These are phyloP conservation scores for Pecten maximus DNA, from an alignment of 2,888 invertebrate genomes.

Conservation along the genomic window DNA sequence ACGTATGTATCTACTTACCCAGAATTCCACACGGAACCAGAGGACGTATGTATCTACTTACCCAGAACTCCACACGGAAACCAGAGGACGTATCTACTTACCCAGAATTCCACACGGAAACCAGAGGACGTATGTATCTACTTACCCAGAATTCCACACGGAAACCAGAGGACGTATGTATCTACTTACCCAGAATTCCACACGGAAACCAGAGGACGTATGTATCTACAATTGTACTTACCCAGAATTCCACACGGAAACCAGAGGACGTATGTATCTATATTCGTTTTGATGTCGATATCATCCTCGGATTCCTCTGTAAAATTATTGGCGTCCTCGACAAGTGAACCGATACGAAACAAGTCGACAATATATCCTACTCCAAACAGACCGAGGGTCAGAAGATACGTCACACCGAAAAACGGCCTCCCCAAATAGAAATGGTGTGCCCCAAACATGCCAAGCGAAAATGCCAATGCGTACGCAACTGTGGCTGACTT, in stretches of 20 bases:
- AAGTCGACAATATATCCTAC: constrained; percentile 59
- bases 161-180: neutral
- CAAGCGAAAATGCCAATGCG: constrained; percentile 46
- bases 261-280: constrained; percentile 55
- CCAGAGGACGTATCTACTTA: no score
- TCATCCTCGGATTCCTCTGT: constrained; percentile 35
- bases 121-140: neutral
- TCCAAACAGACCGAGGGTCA: constrained; percentile 58
- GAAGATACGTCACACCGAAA: constrained; percentile 57
- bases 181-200: constrained; percentile 47
- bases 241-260: constrained; percentile 65
- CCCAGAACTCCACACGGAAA: no score
- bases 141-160: neutral
- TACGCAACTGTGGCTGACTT: constrained; percentile 46
- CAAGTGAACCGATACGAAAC: constrained; percentile 53
- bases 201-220: constrained; percentile 44
- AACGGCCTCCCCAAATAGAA: constrained; percentile 56
- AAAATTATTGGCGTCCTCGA: constrained; percentile 50
- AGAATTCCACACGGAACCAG: no score
- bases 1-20: no score
- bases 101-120: neutral
- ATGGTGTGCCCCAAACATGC: constrained; percentile 56
- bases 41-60: no score
- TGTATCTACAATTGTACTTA: no score
- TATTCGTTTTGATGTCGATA: constrained; percentile 6